These are phyloP conservation scores for Baryphthengus martii DNA, from an alignment of 2,113 vertebrate species.

Conservation along the genomic window DNA sequence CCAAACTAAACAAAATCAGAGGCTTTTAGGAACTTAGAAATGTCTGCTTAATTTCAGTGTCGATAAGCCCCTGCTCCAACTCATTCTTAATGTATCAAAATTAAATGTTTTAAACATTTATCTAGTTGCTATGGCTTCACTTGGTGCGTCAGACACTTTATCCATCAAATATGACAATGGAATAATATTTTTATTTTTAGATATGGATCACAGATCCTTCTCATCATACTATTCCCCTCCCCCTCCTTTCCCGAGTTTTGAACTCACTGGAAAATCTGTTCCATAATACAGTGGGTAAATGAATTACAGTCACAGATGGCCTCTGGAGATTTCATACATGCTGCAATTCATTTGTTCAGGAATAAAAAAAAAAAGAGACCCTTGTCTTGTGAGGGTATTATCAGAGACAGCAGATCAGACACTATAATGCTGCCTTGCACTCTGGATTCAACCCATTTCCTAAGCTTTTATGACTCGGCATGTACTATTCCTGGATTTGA, in stretches of 20 bases:
- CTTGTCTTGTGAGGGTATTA: constrained; percentile 50
- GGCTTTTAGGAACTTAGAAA: constrained; percentile 55
- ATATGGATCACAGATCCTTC: constrained; percentile 57
- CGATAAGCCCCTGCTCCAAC: not conserved
- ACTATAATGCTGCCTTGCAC: constrained; percentile 35
- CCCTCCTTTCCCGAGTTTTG: constrained; percentile 3
- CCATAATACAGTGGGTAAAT: constrained; percentile 34
- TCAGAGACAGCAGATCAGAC: constrained; percentile 64
- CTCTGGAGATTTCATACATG: constrained; percentile 58
- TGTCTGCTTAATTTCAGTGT: constrained; percentile 29
- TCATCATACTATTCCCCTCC: constrained; percentile 10
- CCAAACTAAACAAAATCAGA: constrained; percentile 63
- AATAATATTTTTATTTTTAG: constrained; percentile 73
- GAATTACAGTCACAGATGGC: constrained; percentile 55
- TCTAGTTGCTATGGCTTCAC: constrained; percentile 64
- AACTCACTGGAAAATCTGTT: constrained; percentile 45
- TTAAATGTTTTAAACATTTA: constrained; percentile 51
- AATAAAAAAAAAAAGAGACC: constrained; percentile 1
- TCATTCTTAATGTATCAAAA: constrained; percentile 45
- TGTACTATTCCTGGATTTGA: constrained; percentile 45
- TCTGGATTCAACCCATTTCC: constrained; percentile 23
- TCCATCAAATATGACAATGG: constrained; percentile 65
- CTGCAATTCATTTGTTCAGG: constrained; percentile 38
- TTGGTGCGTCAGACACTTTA: constrained; percentile 34
- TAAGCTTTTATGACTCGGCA: constrained; percentile 57